These are phyloP conservation scores for Pipra filicauda DNA, from an alignment of 2,113 vertebrate species.

Conservation along the genomic window DNA sequence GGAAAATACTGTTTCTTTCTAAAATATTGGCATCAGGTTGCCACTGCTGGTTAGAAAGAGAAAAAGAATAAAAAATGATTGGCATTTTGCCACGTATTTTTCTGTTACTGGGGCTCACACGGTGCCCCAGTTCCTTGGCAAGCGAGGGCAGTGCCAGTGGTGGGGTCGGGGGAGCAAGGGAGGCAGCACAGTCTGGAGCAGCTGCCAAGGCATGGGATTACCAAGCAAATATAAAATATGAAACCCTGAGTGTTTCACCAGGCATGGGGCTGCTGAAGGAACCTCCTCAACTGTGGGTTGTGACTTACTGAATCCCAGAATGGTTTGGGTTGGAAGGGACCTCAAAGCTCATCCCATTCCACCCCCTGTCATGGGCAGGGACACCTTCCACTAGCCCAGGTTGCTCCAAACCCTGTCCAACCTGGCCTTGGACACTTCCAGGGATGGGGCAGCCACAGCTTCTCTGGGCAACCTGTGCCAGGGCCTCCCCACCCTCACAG, in stretches of 20 bases:
- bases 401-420: fast-evolving
- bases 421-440: neutral
- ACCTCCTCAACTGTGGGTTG: neutral
- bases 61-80: too few species aligned
- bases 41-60: neutral
- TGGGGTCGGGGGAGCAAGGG: neutral
- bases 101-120: neutral
- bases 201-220: neutral
- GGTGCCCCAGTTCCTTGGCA: fast-evolving
- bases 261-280: neutral
- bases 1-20: neutral
- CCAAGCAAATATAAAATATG: neutral
- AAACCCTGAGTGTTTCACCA: neutral
- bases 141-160: neutral
- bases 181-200: neutral
- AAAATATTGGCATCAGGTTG: neutral
- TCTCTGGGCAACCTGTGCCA: neutral
- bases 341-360: neutral
- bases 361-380: neutral
- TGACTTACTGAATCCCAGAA: neutral
- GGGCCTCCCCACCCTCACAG: neutral
- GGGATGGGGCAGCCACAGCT: neutral
- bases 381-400: neutral
- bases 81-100: neutral
- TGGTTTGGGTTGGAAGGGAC: neutral